phyloP scores from a whole-genome alignment of 2,888 invertebrate genomes.

The Andrena haemorrhoa region DNA sequence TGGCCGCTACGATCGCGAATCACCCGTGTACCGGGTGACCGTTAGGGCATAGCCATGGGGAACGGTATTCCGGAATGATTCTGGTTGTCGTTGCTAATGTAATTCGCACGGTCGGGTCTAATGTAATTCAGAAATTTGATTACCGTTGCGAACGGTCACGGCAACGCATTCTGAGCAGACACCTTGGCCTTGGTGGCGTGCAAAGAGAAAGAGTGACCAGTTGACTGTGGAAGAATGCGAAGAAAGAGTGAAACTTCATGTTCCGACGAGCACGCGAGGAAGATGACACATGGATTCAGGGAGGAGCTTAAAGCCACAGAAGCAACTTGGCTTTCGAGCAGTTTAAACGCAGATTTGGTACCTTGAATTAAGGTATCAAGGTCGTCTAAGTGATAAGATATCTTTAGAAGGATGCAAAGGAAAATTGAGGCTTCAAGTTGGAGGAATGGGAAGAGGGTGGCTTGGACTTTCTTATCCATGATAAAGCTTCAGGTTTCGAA shows the following conservation, averaged over 20 bases:
- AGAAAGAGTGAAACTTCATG: slow-evolving; percentile 19
- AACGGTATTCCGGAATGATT: slow-evolving; percentile 58
- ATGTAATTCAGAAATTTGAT: slow-evolving; percentile 71
- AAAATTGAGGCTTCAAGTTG: too few relatives aligned
- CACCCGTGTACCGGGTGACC: slow-evolving; percentile 59
- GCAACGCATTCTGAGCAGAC: slow-evolving; percentile 24
- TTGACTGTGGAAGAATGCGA: slow-evolving; percentile 18
- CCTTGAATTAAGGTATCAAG: too few relatives aligned
- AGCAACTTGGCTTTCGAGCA: too few relatives aligned
- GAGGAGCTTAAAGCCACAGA: too few relatives aligned
- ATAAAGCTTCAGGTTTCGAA: neutral
- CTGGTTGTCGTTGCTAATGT: slow-evolving; percentile 38
- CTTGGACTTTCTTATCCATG: neutral
- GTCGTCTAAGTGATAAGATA: too few relatives aligned
- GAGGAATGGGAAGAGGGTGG: too few relatives aligned
- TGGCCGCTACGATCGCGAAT: slow-evolving; percentile 55
- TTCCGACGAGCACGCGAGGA: neutral
- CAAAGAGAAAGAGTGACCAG: slow-evolving; percentile 14
- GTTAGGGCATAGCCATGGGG: slow-evolving; percentile 52
- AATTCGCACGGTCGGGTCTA: slow-evolving; percentile 60
- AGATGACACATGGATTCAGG: too few relatives aligned
- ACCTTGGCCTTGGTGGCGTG: slow-evolving; percentile 28
- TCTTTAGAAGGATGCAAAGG: too few relatives aligned
- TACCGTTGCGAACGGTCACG: slow-evolving; percentile 62
- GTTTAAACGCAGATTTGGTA: too few relatives aligned